Base-by-base conservation (phyloP, 2,888 invertebrate species). In the Ligdia adustata region DNA sequence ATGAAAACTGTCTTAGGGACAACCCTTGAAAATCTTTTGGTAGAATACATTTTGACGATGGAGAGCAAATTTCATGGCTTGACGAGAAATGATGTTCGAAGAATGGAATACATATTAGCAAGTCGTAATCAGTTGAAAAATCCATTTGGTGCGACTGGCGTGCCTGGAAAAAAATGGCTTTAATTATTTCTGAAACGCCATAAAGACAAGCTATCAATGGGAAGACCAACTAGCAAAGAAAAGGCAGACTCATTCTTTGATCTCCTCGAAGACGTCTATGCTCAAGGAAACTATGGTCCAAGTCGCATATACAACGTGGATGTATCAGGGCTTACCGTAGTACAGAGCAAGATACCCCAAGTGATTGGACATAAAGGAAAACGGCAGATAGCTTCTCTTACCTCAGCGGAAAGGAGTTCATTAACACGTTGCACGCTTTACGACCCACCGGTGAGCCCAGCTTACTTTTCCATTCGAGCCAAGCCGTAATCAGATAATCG, bases 321-420 rank as follows among this genome's bases (percentile, higher is more conserved):
- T 38, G 59, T 60, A 55, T 41, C 55, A 2, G 59, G 60, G 11
- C 52, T 63, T 1, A 57, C 57, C 31, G 11, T 59, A 24, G 62
- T 60, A 9, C 57, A 57, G 53, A 57, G 51, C 22, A 61, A 55
- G 28, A 59, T 60, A 34, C 57, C 56, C 11, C 24, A 65, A 57
- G 18, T 60, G 3, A 44, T 60, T 4, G 57, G 54, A 4, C 53
- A 34, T 45, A 28, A 55, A 53, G 59, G 52, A 5, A 57, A 56
- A 29, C 24, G 43, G n/a, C n/a, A n/a, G n/a, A n/a, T n/a, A n/a
- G n/a, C n/a, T 33, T 13, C 48, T 32, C 45, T 61, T 4, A 60
- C 62, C 4, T 63, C 62, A 55, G 62, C 64, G 6, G 62, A 64
- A 61, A 63, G 65, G 31, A 64, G 58, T 5, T 61, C 57, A 5